Evolutionary conservation across 2,113 vertebrate species (phyloP), one percentile per base, ranked within the genome.

Genomic region (Nannobrachium achirus): DNA sequence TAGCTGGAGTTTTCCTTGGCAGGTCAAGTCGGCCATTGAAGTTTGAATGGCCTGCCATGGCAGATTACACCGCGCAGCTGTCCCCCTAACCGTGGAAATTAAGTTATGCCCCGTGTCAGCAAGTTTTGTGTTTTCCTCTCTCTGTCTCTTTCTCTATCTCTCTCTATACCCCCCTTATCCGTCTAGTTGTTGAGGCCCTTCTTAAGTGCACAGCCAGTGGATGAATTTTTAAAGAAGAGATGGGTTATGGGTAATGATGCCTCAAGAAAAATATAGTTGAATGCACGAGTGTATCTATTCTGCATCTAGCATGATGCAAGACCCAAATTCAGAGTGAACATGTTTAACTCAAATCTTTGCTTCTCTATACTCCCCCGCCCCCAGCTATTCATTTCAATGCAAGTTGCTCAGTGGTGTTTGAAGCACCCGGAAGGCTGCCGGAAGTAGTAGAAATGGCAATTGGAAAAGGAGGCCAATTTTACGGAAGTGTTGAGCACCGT

Each of bases 91-190:
- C 96, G 95, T 99, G 97, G 95, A 98, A 99, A 99, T 99, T 98
- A 98, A 98, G 97, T 98, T 98, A 98, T 98, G 96, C 95, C 96
- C 96, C 94, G 93, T 98, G 97, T 99, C 97, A 99, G 97, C 95
- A 95, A 95, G 94, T 95, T 93, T 92, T 89, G 88, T 87, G 83
- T 90, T 91, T 91, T 92, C 91, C 90, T 85, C 91, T 83, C 86
- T 82, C 87, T 87, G 62, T 84, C 84, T 86, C 86, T 82, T 86
- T 89, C 86, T 85, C 75, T 86, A 83, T 71, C 69, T 83, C 82
- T 66, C 71, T 41, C 68, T n/a, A n/a, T n/a, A 71, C 68, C 63
- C 86, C 89, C 71, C 76, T 56, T 73, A 83, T 76, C 86, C 78
- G 75, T 71, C 77, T 71, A 80, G 81, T 75, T 80, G 86, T 60